Percentiles rank a stretch among this genome's conserved stretches.
Conservation (phyloP, 1,140 invertebrate genomes). For the Melitaea cinxia region DNA sequence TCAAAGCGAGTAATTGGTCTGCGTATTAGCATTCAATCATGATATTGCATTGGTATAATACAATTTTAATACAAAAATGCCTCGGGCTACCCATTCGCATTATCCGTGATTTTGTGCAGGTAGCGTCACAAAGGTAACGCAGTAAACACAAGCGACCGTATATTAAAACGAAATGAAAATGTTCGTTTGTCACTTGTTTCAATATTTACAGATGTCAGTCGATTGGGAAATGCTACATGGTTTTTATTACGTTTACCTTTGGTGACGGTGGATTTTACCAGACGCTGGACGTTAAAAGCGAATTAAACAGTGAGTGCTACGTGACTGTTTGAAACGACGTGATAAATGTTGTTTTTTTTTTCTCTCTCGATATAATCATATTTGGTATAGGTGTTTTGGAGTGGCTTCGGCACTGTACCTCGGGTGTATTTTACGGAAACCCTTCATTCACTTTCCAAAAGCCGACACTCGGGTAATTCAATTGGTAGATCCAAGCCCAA, state of each 20-base stretch:
- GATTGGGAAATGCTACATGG: background rate
- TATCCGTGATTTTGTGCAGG: constrained; percentile 25
- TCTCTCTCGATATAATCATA: background rate
- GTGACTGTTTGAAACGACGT: background rate
- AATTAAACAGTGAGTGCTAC: background rate
- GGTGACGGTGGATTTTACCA: background rate
- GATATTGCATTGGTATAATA: constrained; percentile 44
- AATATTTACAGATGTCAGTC: constrained; percentile 4
- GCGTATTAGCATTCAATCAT: constrained; percentile 46
- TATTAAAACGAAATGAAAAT: constrained; percentile 5
- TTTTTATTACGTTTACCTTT: background rate
- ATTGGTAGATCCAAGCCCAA: constrained; percentile 41
- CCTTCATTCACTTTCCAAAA: constrained; percentile 36
- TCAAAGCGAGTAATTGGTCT: constrained; percentile 50
- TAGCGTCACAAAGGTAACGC: constrained; percentile 10
- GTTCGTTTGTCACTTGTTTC: background rate
- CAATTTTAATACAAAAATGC: constrained; percentile 44
- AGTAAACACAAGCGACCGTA: background rate
- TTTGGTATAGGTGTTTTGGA: constrained; percentile 1
- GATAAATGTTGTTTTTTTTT: background rate
- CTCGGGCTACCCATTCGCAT: constrained; percentile 24
- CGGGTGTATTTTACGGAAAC: constrained; percentile 1
- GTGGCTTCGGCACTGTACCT: constrained; percentile 8
- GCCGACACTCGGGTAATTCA: constrained; percentile 38
- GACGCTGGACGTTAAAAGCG: background rate